Base-by-base conservation (phyloP, 2,113 vertebrate genomes). In the Lepisosteus oculatus region DNA sequence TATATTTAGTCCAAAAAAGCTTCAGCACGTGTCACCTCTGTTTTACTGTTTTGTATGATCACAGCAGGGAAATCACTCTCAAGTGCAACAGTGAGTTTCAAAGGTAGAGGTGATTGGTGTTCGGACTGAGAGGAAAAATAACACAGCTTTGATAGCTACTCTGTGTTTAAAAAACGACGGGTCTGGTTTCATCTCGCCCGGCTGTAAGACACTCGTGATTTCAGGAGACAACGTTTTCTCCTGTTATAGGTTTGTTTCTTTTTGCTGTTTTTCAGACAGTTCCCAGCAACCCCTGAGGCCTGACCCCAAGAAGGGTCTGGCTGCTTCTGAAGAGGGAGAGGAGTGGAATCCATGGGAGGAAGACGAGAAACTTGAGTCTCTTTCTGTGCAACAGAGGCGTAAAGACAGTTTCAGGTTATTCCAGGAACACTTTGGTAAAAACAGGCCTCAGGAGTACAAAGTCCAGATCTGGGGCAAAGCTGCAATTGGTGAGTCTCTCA, bases 401-500 rank as follows among this genome's bases (percentile, higher is more conserved):
- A 92, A 92, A 85, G 89, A 87, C 55, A 84, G 80, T 47, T 91
- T 94, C 79, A 92, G 94, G 12, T 77, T 87, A 45, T 74, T 95
- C 66, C 82, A 91, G 80, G 80, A 79, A 62, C 86, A 69, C 41
- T 86, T 90, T 43, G 79, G 90, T 65, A 90, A 81, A 8, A 85
- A 87, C 77, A 91, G 88, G 76, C 88, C 90, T 61, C 84, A 86
- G 83, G 87, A 86, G 67, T 80, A 94, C 65, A 93, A 65, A 74
- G 91, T 99, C 15, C 96, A 99, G 76, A 95, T 99, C 3, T 98
- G 94, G 97, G 94, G 97, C 6, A 99, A 99, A 93, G 97, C 97
- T 79, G 97, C 97, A 56, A 92, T 99, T 79, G 97, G 97, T 97
- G 81, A 90, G 93, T 62, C 9, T 9, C 29, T 29, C 29, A 29